These are phyloP conservation scores for Torymus texanus DNA, from an alignment of 2,888 invertebrate genomes.

Conservation along the genomic window DNA sequence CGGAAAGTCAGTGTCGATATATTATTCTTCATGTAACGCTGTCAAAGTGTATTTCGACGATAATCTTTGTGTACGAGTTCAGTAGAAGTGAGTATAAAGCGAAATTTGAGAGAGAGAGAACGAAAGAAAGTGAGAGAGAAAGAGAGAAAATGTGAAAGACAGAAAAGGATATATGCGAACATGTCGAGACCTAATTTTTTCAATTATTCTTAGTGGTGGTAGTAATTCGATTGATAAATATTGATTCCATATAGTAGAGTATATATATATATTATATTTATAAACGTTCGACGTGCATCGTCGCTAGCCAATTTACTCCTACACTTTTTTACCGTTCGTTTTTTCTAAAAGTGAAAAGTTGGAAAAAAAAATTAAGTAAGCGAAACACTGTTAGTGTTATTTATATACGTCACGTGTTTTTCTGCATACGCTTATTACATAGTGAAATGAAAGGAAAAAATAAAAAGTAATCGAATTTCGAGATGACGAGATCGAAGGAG, in stretches of 20 bases:
- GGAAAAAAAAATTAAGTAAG: conserved; percentile 51
- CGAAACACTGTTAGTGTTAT: conserved; percentile 62
- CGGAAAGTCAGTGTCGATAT: conserved; percentile 9
- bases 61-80: neutral
- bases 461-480: neutral
- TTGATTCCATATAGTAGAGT: conserved; percentile 55
- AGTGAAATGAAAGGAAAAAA: conserved; percentile 12
- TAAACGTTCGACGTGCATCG: conserved; percentile 60
- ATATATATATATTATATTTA: conserved; percentile 53
- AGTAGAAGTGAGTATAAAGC: neutral
- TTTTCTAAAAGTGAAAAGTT: conserved; percentile 65
- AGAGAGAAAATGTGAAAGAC: neutral
- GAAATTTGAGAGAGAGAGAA: neutral
- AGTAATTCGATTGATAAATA: conserved; percentile 62
- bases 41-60: conserved; percentile 26
- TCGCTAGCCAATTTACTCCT: conserved; percentile 72
- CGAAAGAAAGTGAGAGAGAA: neutral
- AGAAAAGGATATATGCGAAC: conserved; percentile 1
- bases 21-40: conserved; percentile 28
- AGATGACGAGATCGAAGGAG: neutral
- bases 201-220: conserved; percentile 66
- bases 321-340: conserved; percentile 70
- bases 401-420: conserved; percentile 59
- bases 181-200: conserved; percentile 63
- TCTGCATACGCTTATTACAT: conserved; percentile 64